These are phyloP conservation scores for Cassiopea andromeda DNA, from an alignment of 30 jellyfish, hydroid and myxozoan species.

Conservation along the genomic window DNA sequence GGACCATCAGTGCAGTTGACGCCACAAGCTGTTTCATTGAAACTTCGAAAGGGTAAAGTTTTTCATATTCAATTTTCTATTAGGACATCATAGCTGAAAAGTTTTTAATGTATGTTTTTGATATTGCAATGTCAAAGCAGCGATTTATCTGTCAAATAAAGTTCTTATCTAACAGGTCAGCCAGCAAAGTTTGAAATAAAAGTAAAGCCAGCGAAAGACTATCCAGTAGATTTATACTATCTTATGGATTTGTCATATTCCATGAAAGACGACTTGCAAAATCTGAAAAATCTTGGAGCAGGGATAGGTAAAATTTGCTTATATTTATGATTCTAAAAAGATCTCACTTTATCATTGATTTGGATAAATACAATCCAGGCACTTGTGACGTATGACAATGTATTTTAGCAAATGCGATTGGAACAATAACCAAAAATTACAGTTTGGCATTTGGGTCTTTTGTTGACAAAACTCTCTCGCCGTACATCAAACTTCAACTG, in stretches of 20 bases:
- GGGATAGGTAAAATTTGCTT: constrained; percentile 66
- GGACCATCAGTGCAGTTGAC: constrained; percentile 79
- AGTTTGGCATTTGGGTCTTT: constrained; percentile 93
- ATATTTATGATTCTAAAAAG: neutral
- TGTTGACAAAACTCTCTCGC: constrained; percentile 92
- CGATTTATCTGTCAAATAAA: neutral
- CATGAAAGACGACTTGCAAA: constrained; percentile 90
- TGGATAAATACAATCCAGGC: too few relatives aligned
- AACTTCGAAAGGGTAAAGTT: constrained; percentile 84
- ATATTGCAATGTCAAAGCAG: too few relatives aligned
- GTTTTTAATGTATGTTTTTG: too few relatives aligned
- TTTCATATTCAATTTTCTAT: too few relatives aligned
- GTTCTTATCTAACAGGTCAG: constrained; percentile 57
- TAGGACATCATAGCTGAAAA: too few relatives aligned
- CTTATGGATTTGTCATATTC: constrained; percentile 98
- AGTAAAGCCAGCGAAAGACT: constrained; percentile 89
- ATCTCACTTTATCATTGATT: too few relatives aligned
- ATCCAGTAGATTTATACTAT: constrained; percentile 92
- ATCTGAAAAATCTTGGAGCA: constrained; percentile 75
- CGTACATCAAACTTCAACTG: constrained; percentile 77
- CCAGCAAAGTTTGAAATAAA: constrained; percentile 65
- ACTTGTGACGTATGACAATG: neutral
- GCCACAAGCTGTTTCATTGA: constrained; percentile 80
- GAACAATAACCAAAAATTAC: constrained; percentile 80
- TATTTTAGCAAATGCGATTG: constrained; percentile 72